Evolutionary conservation across 2,888 invertebrate genomes (phyloP), one percentile per base, ranked within the genome.

Genomic region (Blastobasis lacticolella): DNA sequence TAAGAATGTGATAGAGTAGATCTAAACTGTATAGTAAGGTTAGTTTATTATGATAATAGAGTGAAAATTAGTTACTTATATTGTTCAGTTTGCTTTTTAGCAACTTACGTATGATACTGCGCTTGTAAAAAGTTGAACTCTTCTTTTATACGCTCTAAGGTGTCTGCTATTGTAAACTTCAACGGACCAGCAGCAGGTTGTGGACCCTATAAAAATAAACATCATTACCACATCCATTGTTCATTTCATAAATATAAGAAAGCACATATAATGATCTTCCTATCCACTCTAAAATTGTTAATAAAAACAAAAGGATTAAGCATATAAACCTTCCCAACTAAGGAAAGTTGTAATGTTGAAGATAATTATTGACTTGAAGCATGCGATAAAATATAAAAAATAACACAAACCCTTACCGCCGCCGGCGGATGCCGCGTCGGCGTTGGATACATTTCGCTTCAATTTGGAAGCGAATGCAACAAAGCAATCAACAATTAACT

Each of bases 71-170:
- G 23, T n/a, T n/a, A n/a, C n/a, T n/a, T n/a, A n/a, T n/a, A n/a
- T n/a, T n/a, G n/a, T n/a, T n/a, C n/a, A n/a, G 40, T 9, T 40
- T 40, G 41, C 41, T n/a, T 42, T 42, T 8, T n/a, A 49, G 38
- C 46, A 69, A 92, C 94, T 94, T 90, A 97, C 97, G 94, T 94
- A 87, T 97, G 97, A 87, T 97, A 97, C 83, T 97, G 97, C 53
- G 96, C 95, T 89, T 97, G 97, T 63, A 97, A 90, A 86, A 96
- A 97, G 88, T 94, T 96, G 82, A 97, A 97, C 87, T 97, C 97
- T 80, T 97, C 97, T 84, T 97, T 97, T 69, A 97, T 97, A 76
- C 97, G 91, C 86, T 97, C 97, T 87, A 97, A 94, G 55, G 95
- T 95, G 82, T 97, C 97, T 45, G 93, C 93, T 68, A 97, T 94